These are phyloP conservation scores for Ochropleura leucogaster DNA, from an alignment of 2,888 invertebrate genomes.

Conservation along the genomic window DNA sequence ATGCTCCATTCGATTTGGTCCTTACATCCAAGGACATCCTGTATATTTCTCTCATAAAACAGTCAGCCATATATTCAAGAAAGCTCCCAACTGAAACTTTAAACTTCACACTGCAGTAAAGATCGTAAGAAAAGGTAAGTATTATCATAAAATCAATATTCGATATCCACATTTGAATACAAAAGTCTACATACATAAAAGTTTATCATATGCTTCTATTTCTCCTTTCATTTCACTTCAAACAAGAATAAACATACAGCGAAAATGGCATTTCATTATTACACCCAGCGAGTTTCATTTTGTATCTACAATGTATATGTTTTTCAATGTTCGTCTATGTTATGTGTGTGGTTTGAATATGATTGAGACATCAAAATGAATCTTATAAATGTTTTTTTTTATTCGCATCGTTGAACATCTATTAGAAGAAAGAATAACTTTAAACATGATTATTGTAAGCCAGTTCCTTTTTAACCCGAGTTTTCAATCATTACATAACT, in stretches of 20 bases:
- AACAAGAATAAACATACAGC: conserved; percentile 71
- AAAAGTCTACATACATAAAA: conserved; percentile 57
- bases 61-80: not conserved
- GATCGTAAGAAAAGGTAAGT: conserved; percentile 37
- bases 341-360: conserved; percentile 28
- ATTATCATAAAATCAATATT: conserved; percentile 78
- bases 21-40: no score
- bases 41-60: not conserved
- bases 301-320: conserved; percentile 51
- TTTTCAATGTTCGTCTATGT: conserved; percentile 28
- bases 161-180: conserved; percentile 75
- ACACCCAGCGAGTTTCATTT: conserved; percentile 57
- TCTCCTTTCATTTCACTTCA: conserved; percentile 73
- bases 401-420: not conserved
- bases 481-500: no score
- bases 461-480: no score
- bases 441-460: no score
- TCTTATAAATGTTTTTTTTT: not conserved
- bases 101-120: conserved; percentile 25
- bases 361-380: conserved; percentile 26
- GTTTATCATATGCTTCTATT: conserved; percentile 60
- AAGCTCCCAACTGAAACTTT: conserved; percentile 3
- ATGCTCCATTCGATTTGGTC: no score
- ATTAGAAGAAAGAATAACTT: not conserved
- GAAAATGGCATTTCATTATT: conserved; percentile 74